These are phyloP conservation scores for Thaleichthys pacificus DNA, from an alignment of 2,797 vertebrate genomes.

Conservation along the genomic window DNA sequence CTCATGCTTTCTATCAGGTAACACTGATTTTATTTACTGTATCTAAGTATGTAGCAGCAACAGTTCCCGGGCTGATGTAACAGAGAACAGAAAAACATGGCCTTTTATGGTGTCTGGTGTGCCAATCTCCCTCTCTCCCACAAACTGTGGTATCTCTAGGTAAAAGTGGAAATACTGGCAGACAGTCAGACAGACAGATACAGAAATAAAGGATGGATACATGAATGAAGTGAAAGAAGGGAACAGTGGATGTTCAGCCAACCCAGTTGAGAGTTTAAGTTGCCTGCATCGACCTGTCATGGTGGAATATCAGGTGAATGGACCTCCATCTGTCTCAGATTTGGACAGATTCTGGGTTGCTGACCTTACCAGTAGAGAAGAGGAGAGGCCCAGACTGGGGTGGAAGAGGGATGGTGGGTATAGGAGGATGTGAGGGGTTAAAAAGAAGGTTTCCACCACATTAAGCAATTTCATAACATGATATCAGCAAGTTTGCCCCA, in stretches of 20 bases:
- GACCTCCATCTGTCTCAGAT: conserved; percentile 17
- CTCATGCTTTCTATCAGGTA: conserved; percentile 44
- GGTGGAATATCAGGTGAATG: conserved; percentile 25
- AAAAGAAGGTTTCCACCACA: no score
- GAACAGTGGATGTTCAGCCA: background rate
- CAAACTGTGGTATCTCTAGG: background rate
- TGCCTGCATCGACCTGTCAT: conserved; percentile 9
- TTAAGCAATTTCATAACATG: no score
- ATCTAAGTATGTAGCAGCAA: conserved; percentile 42
- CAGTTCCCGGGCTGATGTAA: background rate
- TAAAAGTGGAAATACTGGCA: background rate
- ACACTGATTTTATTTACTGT: conserved; percentile 47
- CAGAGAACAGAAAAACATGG: conserved; percentile 25
- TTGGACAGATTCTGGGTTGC: conserved; percentile 20
- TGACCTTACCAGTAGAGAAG: conserved; percentile 18
- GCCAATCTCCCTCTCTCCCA: conserved; percentile 15
- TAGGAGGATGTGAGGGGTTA: background rate
- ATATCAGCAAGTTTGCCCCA: no score
- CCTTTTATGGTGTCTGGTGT: conserved; percentile 38
- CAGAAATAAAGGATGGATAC: background rate
- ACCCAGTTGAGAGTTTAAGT: conserved; percentile 22
- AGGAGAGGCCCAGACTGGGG: conserved; percentile 4
- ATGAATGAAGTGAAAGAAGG: background rate
- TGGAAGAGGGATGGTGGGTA: background rate
- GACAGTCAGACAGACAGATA: background rate